A percentile compares a stretch with the other conserved stretches of the same genome.
Evolutionary conservation across 2,888 invertebrate species (phyloP).

Genomic region (Machimus rusticus): DNA sequence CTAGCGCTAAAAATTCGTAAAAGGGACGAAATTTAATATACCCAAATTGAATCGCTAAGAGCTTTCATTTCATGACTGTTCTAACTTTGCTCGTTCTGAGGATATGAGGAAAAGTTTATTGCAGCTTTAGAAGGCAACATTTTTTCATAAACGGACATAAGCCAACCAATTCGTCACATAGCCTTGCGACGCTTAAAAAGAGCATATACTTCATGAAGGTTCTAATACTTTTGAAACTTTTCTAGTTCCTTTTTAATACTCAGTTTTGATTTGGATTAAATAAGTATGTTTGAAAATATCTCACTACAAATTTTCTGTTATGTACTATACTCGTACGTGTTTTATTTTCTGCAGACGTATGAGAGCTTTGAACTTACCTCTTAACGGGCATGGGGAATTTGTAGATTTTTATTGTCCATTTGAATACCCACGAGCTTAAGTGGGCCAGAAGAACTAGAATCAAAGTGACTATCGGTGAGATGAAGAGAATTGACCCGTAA

Average conservation of each 20-base stretch:
- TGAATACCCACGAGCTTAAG: constrained; percentile 49
- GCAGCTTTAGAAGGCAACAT: neutral
- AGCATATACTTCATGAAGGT: neutral
- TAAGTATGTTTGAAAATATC: neutral
- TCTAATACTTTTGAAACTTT: neutral
- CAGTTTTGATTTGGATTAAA: neutral
- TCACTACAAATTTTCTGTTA: neutral
- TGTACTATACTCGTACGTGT: neutral
- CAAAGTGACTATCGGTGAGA: constrained; percentile 51
- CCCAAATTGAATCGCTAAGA: neutral
- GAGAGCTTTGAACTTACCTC: constrained; percentile 48
- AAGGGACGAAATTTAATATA: neutral
- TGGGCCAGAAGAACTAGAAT: constrained; percentile 49
- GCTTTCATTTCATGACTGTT: neutral
- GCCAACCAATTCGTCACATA: neutral
- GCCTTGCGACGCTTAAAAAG: neutral
- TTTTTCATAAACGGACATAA: neutral
- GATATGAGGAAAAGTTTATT: constrained; percentile 15
- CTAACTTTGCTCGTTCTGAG: neutral
- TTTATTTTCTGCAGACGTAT: neutral
- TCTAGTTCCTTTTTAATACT: neutral
- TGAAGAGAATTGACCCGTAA: constrained; percentile 52
- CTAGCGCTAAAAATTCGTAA: neutral
- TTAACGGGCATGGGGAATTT: constrained; percentile 51
- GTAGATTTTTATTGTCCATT: constrained; percentile 51